Evolutionary conservation across 2,113 vertebrate species (phyloP).

Genomic region (Rallus limicola): DNA sequence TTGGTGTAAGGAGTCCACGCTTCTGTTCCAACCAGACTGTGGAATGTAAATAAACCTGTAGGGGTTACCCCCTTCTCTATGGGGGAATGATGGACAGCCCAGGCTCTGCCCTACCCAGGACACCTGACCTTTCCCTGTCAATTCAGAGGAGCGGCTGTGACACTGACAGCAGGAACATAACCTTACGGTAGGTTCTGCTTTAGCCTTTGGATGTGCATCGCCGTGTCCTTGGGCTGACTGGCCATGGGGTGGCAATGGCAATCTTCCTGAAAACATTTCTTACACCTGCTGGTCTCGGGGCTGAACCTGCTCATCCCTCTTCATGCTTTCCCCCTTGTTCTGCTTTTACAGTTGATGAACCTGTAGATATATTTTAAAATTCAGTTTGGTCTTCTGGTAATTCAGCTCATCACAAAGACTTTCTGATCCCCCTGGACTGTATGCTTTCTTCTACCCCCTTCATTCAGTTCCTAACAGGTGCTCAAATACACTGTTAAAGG

Average conservation of each 20-base stretch:
- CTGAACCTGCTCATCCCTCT: neutral
- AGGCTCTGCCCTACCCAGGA: rapidly evolving
- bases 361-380: neutral
- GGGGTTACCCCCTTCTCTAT: neutral
- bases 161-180: neutral
- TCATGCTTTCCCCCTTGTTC: neutral
- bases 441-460: neutral
- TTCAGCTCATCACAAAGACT: neutral
- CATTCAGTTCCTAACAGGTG: neutral
- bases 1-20: neutral
- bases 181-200: rapidly evolving
- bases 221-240: neutral
- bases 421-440: neutral
- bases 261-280: neutral
- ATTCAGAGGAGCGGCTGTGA: rapidly evolving
- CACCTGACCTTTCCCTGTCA: rapidly evolving
- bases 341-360: neutral
- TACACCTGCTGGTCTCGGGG: neutral
- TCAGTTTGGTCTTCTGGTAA: neutral
- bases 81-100: neutral
- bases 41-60: rapidly evolving
- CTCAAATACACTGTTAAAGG: neutral
- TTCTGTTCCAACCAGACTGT: rapidly evolving
- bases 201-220: rapidly evolving
- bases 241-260: neutral